Percentiles rank a stretch among this genome's conserved stretches.
Conservation (phyloP, 2,797 vertebrate species). For the Gymnoscopelus microlampas region DNA sequence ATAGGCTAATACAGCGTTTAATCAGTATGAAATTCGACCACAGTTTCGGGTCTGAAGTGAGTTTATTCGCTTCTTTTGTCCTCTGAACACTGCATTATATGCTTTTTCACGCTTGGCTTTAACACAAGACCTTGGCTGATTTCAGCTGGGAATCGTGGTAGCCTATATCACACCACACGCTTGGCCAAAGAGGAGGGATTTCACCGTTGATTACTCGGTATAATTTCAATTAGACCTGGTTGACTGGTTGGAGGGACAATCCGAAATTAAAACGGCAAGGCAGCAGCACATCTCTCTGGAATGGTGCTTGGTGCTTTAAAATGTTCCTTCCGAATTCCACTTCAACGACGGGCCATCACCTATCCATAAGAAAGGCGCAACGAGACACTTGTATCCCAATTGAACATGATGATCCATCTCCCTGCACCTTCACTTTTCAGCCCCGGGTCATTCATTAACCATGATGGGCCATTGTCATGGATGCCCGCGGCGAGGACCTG, state of each 20-base stretch:
- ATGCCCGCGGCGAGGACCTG: constrained; percentile 59
- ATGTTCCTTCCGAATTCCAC: constrained; percentile 25
- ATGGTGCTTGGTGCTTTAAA: constrained; percentile 26
- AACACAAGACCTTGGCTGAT: constrained; percentile 64
- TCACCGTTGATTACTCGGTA: constrained; percentile 69
- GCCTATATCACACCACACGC: constrained; percentile 41
- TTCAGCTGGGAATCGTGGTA: constrained; percentile 48
- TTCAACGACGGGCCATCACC: constrained; percentile 33
- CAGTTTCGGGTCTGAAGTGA: constrained; percentile 47
- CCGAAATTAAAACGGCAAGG: not conserved
- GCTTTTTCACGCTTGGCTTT: constrained; percentile 77
- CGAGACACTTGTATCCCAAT: constrained; percentile 66
- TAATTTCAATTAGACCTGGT: constrained; percentile 72
- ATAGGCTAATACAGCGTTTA: constrained; percentile 65
- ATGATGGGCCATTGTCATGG: constrained; percentile 73
- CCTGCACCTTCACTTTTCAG: constrained; percentile 70
- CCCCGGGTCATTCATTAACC: constrained; percentile 82
- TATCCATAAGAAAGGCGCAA: constrained; percentile 71
- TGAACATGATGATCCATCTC: constrained; percentile 60
- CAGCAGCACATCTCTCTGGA: not conserved
- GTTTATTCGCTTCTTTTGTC: constrained; percentile 72
- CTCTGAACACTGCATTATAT: constrained; percentile 58
- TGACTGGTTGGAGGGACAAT: constrained; percentile 11
- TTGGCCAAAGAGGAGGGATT: constrained; percentile 47
- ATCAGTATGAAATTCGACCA: constrained; percentile 79